phyloP scores from a whole-genome alignment of 2,797 vertebrate species.

The Microtus agrestis region DNA sequence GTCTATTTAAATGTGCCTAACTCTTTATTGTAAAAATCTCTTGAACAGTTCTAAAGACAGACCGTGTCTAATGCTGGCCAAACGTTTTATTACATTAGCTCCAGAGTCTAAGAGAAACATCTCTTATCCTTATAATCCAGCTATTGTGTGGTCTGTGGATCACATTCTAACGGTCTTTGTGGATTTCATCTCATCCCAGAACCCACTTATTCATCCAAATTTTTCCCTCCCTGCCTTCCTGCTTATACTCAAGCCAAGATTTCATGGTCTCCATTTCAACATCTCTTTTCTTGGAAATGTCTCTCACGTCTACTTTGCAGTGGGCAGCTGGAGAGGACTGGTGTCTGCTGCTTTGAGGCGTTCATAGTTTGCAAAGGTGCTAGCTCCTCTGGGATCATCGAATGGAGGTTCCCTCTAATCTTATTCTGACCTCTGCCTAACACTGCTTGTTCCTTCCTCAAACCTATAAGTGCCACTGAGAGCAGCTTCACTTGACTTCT shows the following conservation, averaged over 20 bases:
- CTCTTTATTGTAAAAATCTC: slow-evolving; percentile 45
- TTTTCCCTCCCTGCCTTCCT: neutral
- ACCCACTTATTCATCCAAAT: neutral
- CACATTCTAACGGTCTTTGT: neutral
- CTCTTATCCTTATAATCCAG: slow-evolving; percentile 39
- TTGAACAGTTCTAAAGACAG: neutral
- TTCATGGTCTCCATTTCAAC: slow-evolving; percentile 42
- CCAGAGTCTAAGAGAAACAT: neutral
- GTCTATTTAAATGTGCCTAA: neutral
- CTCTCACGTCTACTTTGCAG: neutral
- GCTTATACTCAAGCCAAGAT: neutral
- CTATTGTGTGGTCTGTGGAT: neutral
- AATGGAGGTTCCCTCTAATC: neutral
- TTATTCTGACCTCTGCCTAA: neutral
- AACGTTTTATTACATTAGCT: slow-evolving; percentile 24
- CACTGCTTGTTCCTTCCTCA: neutral
- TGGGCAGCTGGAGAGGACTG: neutral
- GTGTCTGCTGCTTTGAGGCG: neutral
- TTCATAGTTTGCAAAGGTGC: neutral
- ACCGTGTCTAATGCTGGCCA: neutral
- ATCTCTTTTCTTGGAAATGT: neutral
- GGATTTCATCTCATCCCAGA: neutral
- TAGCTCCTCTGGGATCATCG: neutral
- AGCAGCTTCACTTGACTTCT: neutral
- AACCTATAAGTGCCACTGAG: neutral